Evolutionary conservation across 1,140 invertebrate genomes (phyloP), one percentile per base, ranked within the genome.

Genomic region (Heliconius nattereri): DNA sequence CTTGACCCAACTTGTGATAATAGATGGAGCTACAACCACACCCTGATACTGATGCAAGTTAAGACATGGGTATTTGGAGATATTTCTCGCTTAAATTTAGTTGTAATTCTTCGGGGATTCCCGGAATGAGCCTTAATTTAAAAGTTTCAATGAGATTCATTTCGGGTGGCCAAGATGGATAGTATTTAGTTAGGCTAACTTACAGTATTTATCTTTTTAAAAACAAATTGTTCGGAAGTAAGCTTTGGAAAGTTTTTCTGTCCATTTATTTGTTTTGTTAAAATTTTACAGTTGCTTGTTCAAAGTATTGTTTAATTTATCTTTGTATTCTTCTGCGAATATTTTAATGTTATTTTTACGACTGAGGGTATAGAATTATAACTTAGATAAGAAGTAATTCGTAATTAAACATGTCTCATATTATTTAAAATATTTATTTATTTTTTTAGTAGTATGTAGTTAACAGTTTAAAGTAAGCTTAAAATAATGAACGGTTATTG

Each of bases 1-100:
- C 80, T 84, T 81, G 79, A 84, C 79, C 84, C 83, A 80, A 78
- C 79, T 82, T 81, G 82, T 78, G 81, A 81, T 85, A 85, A 85
- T 82, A 83, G 83, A 85, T 85, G 83, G 81, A 71, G 73, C 71
- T 81, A 49, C 73, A 73, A 82, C 79, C 84, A 85, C 78, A 84
- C 83, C 81, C 84, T 54, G 72, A 78, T 76, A 83, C 76, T 71
- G 75, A 78, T 80, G 78, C 75, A 79, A 79, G 74, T 80, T 78
- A 73, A 80, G 78, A 80, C 81, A 66, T 76, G 78, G 79, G 75
- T 83, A 78, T 83, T 78, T 75, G 78, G 75, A 81, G 52, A 75
- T 75, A 52, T 83, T 73, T 78, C 81, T 71, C 60, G 66, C 52
- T 80, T 79, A 80, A 82, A 77, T 79, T 52, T 75, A 66, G 81